Conservation (phyloP, 2,113 vertebrate species). For the Amazona guildingii region DNA sequence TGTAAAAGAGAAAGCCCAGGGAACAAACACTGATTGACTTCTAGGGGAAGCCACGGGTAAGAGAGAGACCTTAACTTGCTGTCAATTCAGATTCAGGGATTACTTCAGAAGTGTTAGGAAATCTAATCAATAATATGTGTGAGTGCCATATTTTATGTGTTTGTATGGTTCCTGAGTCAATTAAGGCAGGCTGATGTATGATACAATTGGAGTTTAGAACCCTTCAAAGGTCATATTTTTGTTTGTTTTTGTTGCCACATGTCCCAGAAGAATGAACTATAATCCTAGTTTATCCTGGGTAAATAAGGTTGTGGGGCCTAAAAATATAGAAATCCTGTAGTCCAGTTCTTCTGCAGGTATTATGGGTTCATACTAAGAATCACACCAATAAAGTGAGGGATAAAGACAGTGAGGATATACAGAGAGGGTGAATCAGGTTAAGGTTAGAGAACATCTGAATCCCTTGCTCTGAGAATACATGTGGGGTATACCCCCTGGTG, state of each 20-base stretch:
- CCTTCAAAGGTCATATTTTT: constrained; percentile 45
- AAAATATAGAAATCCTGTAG: neutral
- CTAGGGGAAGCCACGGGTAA: neutral
- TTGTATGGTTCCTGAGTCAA: constrained; percentile 24
- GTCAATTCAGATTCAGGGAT: neutral
- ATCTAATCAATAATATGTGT: fast-evolving
- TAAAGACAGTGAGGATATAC: neutral
- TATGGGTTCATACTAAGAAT: neutral
- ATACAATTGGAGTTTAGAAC: constrained; percentile 5
- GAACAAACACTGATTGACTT: neutral
- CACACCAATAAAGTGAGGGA: neutral
- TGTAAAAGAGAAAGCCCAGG: neutral
- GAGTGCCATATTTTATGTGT: neutral
- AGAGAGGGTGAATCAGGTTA: neutral
- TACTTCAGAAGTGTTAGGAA: neutral
- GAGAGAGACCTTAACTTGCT: neutral
- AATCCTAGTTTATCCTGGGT: neutral
- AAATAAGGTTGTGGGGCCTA: neutral
- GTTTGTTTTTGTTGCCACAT: constrained; percentile 31
- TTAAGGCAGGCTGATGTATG: neutral
- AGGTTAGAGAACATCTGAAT: neutral
- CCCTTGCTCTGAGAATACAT: neutral
- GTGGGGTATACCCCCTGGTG: fast-evolving
- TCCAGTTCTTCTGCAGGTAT: neutral
- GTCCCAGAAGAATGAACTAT: neutral